Conservation (phyloP, 2,888 invertebrate genomes). For the Agrypnus murinus region DNA sequence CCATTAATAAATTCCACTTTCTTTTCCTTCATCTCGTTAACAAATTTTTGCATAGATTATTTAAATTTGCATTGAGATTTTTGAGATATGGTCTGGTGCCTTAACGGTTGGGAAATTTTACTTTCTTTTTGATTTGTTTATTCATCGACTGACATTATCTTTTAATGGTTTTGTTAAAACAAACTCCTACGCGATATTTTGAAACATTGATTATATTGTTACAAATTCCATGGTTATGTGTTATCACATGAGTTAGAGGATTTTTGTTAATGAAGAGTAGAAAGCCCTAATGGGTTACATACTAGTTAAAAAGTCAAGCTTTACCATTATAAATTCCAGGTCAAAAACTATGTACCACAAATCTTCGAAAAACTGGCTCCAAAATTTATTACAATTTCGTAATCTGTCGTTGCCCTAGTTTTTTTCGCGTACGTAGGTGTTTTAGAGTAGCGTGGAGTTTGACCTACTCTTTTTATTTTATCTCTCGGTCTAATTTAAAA, state of each 20-base stretch:
- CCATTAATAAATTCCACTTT: not conserved
- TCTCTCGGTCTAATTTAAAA: constrained; percentile 11
- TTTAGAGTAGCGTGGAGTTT: constrained; percentile 23
- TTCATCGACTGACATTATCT: not conserved
- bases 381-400: constrained; percentile 17
- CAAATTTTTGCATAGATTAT: constrained; percentile 20
- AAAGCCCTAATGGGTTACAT: no score
- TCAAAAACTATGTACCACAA: not conserved
- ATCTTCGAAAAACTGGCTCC: not conserved
- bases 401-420: constrained; percentile 29
- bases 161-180: no score
- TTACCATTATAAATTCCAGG: no score
- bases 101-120: constrained; percentile 13
- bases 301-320: not conserved
- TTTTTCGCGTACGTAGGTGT: constrained; percentile 26
- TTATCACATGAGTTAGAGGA: no score
- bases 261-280: no score
- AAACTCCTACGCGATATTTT: no score
- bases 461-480: constrained; percentile 20
- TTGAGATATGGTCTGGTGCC: constrained; percentile 2
- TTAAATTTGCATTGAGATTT: constrained; percentile 6
- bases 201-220: no score
- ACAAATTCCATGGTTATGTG: no score
- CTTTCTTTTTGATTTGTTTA: constrained; percentile 24
- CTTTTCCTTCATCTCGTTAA: constrained; percentile 6